These are phyloP conservation scores for Megaustenia siamemsis DNA, from an alignment of 2,888 invertebrate genomes.

Conservation along the genomic window DNA sequence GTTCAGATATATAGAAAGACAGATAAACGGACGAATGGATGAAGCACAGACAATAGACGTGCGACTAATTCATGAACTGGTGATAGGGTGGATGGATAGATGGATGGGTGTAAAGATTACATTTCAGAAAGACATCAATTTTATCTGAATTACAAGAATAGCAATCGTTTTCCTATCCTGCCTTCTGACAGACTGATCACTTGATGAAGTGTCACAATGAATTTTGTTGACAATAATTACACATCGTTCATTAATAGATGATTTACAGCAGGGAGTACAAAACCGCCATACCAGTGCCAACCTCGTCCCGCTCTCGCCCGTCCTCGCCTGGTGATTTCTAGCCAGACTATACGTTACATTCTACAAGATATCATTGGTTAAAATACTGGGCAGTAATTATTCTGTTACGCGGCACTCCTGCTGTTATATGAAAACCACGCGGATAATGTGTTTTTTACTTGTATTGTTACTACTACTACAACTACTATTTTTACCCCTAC, in stretches of 20 bases:
- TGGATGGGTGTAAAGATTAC: background rate
- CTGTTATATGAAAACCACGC: too few relatives aligned
- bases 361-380: background rate
- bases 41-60: background rate
- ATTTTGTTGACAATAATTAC: conserved; percentile 36
- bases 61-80: background rate
- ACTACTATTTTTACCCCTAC: too few relatives aligned
- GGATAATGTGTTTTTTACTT: too few relatives aligned
- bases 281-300: too few relatives aligned
- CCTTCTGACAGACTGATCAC: background rate
- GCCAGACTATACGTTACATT: too few relatives aligned
- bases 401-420: too few relatives aligned
- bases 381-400: background rate
- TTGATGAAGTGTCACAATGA: conserved; percentile 37
- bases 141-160: background rate
- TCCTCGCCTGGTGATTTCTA: too few relatives aligned
- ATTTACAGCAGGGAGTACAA: conserved; percentile 13
- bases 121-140: conserved; percentile 7
- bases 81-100: background rate
- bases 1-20: background rate
- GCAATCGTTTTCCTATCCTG: background rate
- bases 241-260: conserved; percentile 43
- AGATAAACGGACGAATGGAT: background rate
- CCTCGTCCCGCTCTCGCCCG: too few relatives aligned
- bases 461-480: too few relatives aligned